Evolutionary conservation across 92 coral and sea anemone species (phyloP), one percentile per base, ranked within the genome.

Genomic region (Palythoa grandiflora): DNA sequence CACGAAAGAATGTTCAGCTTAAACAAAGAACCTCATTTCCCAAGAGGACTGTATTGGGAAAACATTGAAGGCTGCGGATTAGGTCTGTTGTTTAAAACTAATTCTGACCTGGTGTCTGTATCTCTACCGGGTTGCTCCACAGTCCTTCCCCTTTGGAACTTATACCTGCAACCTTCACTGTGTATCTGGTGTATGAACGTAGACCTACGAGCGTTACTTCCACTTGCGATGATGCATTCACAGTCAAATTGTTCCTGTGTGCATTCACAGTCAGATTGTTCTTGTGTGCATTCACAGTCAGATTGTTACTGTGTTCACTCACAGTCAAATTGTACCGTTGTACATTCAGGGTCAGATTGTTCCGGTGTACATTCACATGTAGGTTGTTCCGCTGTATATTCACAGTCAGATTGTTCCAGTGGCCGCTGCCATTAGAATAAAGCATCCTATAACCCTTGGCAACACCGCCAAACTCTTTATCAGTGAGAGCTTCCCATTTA

Each of bases 81-180:
- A n/a, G n/a, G n/a, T n/a, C n/a, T n/a, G n/a, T 44, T 44, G 5
- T 8, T 44, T 44, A 3, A 0, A 44, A 4, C 7, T 44, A 44
- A 44, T 1, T 7, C 13, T 66, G 9, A 81, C 86, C 86, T 81
- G 86, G 86, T n/a, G 86, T 81, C 20, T 40, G 10, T 19, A 81
- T 39, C 17, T 6, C 12, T 2, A 44, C 57, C 48, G 75, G 47
- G 5, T 6, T 17, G 74, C 75, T 81, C 20, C 86, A 71, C 5
- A 48, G 2, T 81, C 86, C 86, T 66, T 65, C 86, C 48, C 86
- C 86, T 66, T 63, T 20, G 9, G 86, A 47, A 9, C 75, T 81
- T 19, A 81, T 81, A 12, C 75, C 86, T 10, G 75, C 86, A 19
- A 28, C 75, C 20, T 44, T 37, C 38, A 81, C 86, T 66, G 61